A percentile compares a stretch with the other conserved stretches of the same genome.
phyloP scores from a whole-genome alignment of 2,888 invertebrate species.

The Lobophora halterata region DNA sequence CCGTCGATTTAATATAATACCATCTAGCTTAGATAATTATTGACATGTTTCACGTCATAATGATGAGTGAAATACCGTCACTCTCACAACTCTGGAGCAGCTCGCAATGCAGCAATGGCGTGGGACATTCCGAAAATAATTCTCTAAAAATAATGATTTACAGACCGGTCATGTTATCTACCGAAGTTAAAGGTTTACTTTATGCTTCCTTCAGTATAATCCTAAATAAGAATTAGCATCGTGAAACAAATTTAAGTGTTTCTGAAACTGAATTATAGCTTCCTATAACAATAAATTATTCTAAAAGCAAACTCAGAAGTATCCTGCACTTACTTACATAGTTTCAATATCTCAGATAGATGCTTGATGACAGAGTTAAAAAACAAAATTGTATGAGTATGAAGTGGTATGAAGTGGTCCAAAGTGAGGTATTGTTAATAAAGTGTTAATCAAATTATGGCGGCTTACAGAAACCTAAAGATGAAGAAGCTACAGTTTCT shows the following conservation, averaged over 20 bases:
- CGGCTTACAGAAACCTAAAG: conserved; percentile 34
- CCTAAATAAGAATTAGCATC: neutral
- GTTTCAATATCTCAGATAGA: no score
- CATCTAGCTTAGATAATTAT: neutral
- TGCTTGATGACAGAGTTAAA: no score
- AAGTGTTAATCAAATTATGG: no score
- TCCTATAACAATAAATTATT: no score
- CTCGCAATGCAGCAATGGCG: conserved; percentile 5
- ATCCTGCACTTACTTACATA: no score
- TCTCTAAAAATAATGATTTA: conserved; percentile 15
- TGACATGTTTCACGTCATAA: neutral
- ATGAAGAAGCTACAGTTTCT: conserved; percentile 44
- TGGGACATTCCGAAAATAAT: conserved; percentile 14
- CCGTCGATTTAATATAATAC: no score
- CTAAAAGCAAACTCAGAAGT: no score
- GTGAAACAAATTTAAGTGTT: no score
- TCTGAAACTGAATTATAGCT: no score
- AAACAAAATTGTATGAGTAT: no score
- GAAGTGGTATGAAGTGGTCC: no score
- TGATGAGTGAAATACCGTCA: conserved; percentile 10
- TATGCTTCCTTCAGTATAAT: conserved; percentile 4
- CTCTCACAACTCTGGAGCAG: neutral
- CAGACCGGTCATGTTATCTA: conserved; percentile 6
- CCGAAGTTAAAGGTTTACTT: conserved; percentile 5
- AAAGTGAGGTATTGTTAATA: no score